Evolutionary conservation across 2,888 invertebrate species (phyloP).

Genomic region (Reticulitermes lucifugus): DNA sequence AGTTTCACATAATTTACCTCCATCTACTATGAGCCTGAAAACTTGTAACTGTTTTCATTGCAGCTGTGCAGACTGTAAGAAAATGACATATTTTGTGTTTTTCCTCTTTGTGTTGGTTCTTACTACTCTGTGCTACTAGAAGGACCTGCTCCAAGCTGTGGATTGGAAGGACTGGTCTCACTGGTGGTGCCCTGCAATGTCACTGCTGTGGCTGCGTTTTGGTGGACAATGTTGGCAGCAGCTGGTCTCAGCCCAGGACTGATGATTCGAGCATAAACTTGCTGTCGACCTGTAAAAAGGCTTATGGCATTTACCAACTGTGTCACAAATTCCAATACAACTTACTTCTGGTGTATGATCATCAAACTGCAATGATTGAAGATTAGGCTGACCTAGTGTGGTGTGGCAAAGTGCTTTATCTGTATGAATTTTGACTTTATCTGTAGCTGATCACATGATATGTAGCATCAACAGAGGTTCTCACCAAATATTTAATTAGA

Average conservation of each 20-base stretch:
- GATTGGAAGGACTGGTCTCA: neutral
- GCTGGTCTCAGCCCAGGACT: slow-evolving; percentile 58
- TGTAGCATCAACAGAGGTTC: no score
- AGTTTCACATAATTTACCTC: no score
- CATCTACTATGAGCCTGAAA: no score
- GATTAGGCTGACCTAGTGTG: no score
- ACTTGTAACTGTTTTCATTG: neutral
- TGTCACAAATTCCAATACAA: no score
- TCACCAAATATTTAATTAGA: no score
- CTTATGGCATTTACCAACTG: no score
- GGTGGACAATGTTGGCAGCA: slow-evolving; percentile 19
- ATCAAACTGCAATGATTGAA: no score
- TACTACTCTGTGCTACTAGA: slow-evolving; percentile 15
- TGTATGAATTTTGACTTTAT: no score
- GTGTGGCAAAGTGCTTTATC: no score
- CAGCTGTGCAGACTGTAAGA: neutral
- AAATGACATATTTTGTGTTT: neutral
- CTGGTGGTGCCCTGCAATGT: slow-evolving; percentile 1
- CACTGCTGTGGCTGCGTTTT: slow-evolving; percentile 7
- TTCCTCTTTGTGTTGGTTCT: neutral
- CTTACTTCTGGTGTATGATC: no score
- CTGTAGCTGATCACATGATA: no score
- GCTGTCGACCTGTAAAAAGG: slow-evolving; percentile 57
- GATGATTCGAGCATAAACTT: slow-evolving; percentile 66
- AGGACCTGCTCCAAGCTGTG: neutral